Evolutionary conservation across 2,888 invertebrate species (phyloP).

Genomic region (Tetragonisca angustula): DNA sequence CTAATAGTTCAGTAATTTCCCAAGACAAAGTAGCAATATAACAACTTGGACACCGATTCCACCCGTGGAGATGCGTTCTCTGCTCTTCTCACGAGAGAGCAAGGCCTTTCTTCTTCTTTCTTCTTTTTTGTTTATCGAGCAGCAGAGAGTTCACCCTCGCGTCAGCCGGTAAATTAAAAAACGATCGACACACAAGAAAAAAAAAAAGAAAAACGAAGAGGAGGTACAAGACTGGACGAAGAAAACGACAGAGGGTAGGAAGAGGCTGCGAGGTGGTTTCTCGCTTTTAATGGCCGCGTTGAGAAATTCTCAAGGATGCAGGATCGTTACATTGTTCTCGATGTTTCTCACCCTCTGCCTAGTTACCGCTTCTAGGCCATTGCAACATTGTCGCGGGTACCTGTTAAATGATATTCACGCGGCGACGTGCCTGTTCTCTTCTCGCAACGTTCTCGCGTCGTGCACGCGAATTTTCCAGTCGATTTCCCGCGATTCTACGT

Average conservation of each 20-base stretch:
- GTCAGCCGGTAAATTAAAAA: constrained; percentile 16
- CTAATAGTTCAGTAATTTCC: no score
- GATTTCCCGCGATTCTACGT: neutral
- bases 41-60: neutral
- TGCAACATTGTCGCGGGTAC: constrained; percentile 64
- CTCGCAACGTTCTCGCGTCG: constrained; percentile 42
- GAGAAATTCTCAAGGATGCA: constrained; percentile 61
- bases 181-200: neutral
- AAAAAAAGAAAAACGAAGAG: neutral
- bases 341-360: constrained; percentile 52
- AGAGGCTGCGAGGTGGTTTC: neutral
- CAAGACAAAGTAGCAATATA: no score
- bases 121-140: neutral
- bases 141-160: neutral
- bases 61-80: neutral
- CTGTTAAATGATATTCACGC: constrained; percentile 62
- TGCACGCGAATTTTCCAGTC: constrained; percentile 42
- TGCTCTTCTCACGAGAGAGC: neutral
- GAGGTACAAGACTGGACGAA: neutral
- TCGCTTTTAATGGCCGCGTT: constrained; percentile 40
- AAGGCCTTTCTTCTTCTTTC: neutral
- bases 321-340: constrained; percentile 56
- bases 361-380: constrained; percentile 49
- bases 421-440: constrained; percentile 41
- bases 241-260: neutral